Evolutionary conservation across 2,797 vertebrate species (phyloP).

Genomic region (Phylloscopus collybita): DNA sequence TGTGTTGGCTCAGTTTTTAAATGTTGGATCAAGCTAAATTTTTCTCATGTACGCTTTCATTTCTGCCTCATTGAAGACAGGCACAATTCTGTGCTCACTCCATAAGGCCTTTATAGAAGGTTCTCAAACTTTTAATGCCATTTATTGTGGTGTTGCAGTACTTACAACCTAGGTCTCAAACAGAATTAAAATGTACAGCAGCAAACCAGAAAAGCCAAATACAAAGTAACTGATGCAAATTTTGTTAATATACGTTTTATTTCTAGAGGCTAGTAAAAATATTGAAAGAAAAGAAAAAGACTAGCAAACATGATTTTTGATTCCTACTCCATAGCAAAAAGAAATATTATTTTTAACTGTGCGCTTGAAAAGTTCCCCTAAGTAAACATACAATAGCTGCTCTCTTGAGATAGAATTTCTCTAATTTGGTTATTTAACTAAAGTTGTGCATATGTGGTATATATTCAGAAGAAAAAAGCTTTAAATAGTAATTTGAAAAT

Average conservation of each 20-base stretch:
- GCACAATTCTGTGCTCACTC: background rate
- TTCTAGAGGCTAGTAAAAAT: background rate
- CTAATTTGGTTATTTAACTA: background rate
- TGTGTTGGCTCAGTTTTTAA: background rate
- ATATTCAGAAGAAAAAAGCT: background rate
- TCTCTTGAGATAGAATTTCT: background rate
- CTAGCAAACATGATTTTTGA: background rate
- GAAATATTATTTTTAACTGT: background rate
- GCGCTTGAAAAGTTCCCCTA: background rate
- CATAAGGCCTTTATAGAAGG: background rate
- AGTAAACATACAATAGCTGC: background rate
- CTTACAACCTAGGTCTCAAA: background rate
- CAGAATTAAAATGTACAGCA: background rate
- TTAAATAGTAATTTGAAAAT: background rate
- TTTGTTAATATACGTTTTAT: background rate
- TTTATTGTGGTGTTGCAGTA: background rate
- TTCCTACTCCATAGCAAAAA: background rate
- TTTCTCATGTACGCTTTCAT: background rate
- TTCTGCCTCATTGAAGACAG: background rate
- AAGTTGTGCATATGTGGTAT: background rate
- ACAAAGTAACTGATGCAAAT: background rate
- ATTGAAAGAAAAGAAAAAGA: background rate
- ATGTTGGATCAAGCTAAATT: conserved; percentile 5
- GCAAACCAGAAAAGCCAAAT: background rate
- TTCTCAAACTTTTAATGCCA: background rate